Percentiles rank a stretch among this genome's conserved stretches.
Conservation (phyloP, 1,140 invertebrate genomes). For the Zaprionus vittiger region DNA sequence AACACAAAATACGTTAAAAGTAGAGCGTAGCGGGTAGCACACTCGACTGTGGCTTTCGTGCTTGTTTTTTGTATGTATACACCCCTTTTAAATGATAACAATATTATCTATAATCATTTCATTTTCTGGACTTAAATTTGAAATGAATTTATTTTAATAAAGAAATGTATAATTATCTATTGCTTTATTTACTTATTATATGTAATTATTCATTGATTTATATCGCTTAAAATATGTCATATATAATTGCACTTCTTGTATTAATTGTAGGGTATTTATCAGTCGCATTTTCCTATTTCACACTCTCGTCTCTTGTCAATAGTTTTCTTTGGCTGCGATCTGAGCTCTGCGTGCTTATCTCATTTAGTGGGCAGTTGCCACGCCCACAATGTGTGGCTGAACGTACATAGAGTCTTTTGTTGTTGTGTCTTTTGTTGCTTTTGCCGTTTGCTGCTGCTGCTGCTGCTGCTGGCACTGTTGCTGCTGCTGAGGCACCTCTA, state of each 20-base stretch:
- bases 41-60: no score
- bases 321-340: not conserved
- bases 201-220: no score
- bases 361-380: slow-evolving; percentile 4
- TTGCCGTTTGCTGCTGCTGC: slow-evolving; percentile 6
- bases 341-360: slow-evolving; percentile 11
- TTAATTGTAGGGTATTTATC: not conserved
- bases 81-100: no score
- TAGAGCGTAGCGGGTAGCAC: no score
- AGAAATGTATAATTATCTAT: no score
- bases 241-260: no score
- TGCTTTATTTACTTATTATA: no score
- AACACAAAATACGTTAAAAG: no score
- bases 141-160: no score
- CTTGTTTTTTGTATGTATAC: no score
- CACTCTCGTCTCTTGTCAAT: not conserved
- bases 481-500: slow-evolving; percentile 22
- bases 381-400: not conserved
- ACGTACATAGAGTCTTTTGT: not conserved
- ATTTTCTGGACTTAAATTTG: no score
- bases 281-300: not conserved
- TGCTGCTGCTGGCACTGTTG: not conserved
- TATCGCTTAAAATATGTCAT: not conserved
- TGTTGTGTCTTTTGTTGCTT: not conserved
- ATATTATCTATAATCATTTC: no score